Evolutionary conservation across 2,888 invertebrate species (phyloP).

Genomic region (Chirona hameri): DNA sequence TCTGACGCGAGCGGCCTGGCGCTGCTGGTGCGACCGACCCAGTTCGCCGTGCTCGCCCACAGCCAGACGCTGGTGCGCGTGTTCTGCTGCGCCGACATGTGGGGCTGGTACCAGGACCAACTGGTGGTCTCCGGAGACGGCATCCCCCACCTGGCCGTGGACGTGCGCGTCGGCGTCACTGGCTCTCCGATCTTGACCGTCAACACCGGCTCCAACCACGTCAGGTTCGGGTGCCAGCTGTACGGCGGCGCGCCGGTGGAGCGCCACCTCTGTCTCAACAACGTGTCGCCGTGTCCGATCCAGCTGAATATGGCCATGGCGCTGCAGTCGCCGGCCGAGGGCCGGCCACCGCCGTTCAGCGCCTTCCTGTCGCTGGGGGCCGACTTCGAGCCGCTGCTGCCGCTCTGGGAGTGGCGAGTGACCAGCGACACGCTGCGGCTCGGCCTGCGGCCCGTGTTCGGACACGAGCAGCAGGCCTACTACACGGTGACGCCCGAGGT

Average conservation of each 20-base stretch:
- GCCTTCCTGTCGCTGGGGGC: not conserved
- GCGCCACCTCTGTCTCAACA: slow-evolving; percentile 1
- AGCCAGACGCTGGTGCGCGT: slow-evolving; percentile 3
- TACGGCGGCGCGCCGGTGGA: not conserved
- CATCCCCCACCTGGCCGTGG: slow-evolving; percentile 4
- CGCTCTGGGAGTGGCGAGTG: not conserved
- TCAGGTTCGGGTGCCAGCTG: slow-evolving; percentile 13
- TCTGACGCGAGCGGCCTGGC: not conserved
- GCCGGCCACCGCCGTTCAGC: slow-evolving; percentile 3
- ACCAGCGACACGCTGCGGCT: not conserved
- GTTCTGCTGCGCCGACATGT: slow-evolving; percentile 27
- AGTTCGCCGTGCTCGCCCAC: not conserved
- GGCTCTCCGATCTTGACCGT: slow-evolving; percentile 1
- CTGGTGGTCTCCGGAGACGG: slow-evolving; percentile 6
- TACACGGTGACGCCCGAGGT: slow-evolving; percentile 4
- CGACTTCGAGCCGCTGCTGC: slow-evolving; percentile 23
- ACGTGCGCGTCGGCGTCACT: slow-evolving; percentile 12
- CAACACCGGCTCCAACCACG: slow-evolving; percentile 27
- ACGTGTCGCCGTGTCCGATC: slow-evolving; percentile 31
- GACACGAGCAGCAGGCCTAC: not conserved
- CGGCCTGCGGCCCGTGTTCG: not conserved
- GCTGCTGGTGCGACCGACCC: not conserved
- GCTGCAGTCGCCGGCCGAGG: not conserved
- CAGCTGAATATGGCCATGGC: slow-evolving; percentile 24
- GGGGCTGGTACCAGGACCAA: slow-evolving; percentile 12